Base-by-base conservation (phyloP, 2,113 vertebrate species). In the Pygathrix nemaeus region DNA sequence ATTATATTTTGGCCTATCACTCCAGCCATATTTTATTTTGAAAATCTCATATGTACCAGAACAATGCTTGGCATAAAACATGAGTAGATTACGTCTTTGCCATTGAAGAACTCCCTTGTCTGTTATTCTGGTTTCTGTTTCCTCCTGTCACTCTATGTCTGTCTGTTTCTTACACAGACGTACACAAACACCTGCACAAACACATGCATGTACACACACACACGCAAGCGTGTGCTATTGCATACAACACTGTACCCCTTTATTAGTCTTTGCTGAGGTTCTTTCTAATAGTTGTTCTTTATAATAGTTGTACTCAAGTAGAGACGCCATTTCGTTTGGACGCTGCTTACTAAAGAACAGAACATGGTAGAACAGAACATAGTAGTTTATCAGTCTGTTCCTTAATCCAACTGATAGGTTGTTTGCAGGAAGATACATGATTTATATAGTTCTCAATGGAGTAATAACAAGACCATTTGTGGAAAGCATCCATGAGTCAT, bases 391-490 rank as follows among this genome's bases (percentile, higher is more conserved):
- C 75, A 79, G 94, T 98, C 97, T 97, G 43, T 96, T 98, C 81
- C 70, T 98, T 89, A 97, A 95, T 97, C 85, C 68, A 96, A 57
- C 85, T 83, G 64, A 98, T 94, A 95, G 43, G 72, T 83, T 97
- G 86, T 85, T 82, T 96, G 45, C 92, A 98, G 95, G 90, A 94
- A 93, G 80, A 95, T 96, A 96, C 98, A 97, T 97, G 93, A 80
- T 83, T 98, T 93, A 98, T 88, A 94, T 86, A 92, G 64, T 98
- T 97, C 94, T 98, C 97, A 98, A 96, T 95, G 79, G 78, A 59
- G 85, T 97, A 97, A 97, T 94, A 96, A 85, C 72, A 95, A 61
- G 50, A 97, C 89, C 97, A 97, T 97, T 91, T 98, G 90, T 79
- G 98, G 90, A 95, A 98, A 89, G 80, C 96, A 96, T 91, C 78